Evolutionary conservation across 1,140 invertebrate genomes (phyloP), one percentile per base, ranked within the genome.

Genomic region (Uloborus diversus): DNA sequence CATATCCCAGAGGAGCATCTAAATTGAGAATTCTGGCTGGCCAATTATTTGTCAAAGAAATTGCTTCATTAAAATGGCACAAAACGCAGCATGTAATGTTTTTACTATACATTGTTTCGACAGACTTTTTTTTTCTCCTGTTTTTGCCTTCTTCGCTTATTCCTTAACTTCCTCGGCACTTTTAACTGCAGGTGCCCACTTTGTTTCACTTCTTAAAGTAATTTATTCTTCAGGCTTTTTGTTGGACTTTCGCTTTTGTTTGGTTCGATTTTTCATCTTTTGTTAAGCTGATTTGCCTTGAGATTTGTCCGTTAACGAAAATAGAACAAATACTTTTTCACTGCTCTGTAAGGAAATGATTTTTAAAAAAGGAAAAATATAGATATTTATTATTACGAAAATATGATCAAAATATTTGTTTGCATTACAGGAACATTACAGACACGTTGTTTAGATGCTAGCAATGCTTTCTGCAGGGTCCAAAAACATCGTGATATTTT

Each of bases 21-120:
- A 73, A 59, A 61, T 73, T 49, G 57, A 62, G 57, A 73, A 61
- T 73, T 62, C 70, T 35, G 20, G 47, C 70, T 35, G 25, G 70
- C 70, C 70, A 73, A 73, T 73, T 73, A 73, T 73, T 73, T 73
- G 57, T 62, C 70, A 42, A 73, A 73, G 70, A 73, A 61, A 73
- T 61, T 73, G 70, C 70, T 73, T 73, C 70, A 73, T 73, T 73
- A 73, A 73, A 73, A 73, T 27, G 17, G 70, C 57, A 73, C 57
- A 73, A 73, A 73, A 62, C 57, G 35, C 7, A 51, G 14, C n/a
- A 7, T 17, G 23, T 17, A 13, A 4, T n/a, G 3, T 30, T 28
- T 66, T 49, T 28, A 25, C 11, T 37, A 17, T 57, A 37, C 53
- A 57, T 56, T 70, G 68, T 57, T 68, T 68, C 64, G n/a, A 30